Evolutionary conservation across 2,888 invertebrate species (phyloP).

Genomic region (Rhimphoctona megacephalus): DNA sequence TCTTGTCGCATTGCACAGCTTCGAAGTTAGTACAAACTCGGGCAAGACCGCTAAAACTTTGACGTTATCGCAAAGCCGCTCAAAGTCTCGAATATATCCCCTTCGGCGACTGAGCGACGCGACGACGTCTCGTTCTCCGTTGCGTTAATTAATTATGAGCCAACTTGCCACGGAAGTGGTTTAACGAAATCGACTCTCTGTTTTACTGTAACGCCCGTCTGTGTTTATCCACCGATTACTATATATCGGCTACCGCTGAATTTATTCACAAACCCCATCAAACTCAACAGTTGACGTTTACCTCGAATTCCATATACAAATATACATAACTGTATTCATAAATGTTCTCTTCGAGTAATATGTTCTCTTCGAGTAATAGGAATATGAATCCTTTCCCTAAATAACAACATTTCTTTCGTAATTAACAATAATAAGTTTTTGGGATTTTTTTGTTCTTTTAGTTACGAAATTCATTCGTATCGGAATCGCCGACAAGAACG

Average conservation of each 20-base stretch:
- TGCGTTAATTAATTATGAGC: conserved; percentile 71
- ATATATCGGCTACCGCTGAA: conserved; percentile 20
- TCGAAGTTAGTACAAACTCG: conserved; percentile 53
- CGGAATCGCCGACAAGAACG: conserved; percentile 99
- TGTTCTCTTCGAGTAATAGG: too few species aligned
- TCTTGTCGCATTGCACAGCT: conserved; percentile 36
- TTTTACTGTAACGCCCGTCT: conserved; percentile 25
- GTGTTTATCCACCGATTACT: conserved; percentile 27
- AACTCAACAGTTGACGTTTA: not conserved
- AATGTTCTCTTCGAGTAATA: not conserved
- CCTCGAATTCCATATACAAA: not conserved
- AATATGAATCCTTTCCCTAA: too few species aligned
- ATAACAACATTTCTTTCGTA: too few species aligned
- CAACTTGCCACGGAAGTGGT: conserved; percentile 54
- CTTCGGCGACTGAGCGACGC: conserved; percentile 37
- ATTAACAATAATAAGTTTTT: conserved; percentile 3
- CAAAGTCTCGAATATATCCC: conserved; percentile 20
- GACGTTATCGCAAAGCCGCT: conserved; percentile 48
- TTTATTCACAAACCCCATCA: conserved; percentile 6
- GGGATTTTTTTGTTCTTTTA: conserved; percentile 86
- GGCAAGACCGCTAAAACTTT: conserved; percentile 55
- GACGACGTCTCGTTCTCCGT: conserved; percentile 64
- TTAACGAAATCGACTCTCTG: conserved; percentile 61
- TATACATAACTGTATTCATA: not conserved
- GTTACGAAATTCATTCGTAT: conserved; percentile 99